Evolutionary conservation across 2,888 invertebrate species (phyloP), one percentile per base, ranked within the genome.

Genomic region (Ephialtes manifestator): DNA sequence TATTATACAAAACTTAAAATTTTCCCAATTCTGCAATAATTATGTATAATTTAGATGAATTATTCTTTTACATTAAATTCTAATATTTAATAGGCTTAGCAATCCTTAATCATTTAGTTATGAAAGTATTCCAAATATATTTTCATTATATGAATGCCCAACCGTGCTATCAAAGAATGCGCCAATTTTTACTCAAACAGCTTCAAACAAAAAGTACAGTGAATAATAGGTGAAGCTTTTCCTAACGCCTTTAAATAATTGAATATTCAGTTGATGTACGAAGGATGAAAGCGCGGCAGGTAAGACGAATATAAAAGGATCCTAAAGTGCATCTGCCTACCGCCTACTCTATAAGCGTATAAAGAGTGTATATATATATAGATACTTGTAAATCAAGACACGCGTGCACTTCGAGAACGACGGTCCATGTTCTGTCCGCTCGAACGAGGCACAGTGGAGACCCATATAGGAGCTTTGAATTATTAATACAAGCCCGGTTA

Each of bases 311-410:
- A 76, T 82, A 79, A 85, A 80, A 67, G 67, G 48, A 83, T 85
- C 84, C 75, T 84, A 86, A 89, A 88, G 89, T 89, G 89, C 92
- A 91, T 91, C 90, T 90, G 91, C 92, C 43, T 65, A 53, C 76
- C 90, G 90, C 90, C 89, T 91, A 90, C 90, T 88, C 90, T 89
- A 88, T 91, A 90, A 92, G 89, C 88, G 90, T 76, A 80, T 28
- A 74, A 72, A 71, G 35, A n/a, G 20, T 20, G 8, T 18, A 65
- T 35, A 60, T 35, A 13, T n/a, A n/a, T 63, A 65, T 60, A 39
- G 53, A 63, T 88, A 91, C 90, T 91, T 92, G 92, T 92, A 92
- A 93, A 92, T 93, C 92, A 92, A 90, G 89, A 87, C 88, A 88
- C 89, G 89, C 86, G 89, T 84, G 88, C 87, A 88, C 84, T 76